Conservation (phyloP, 23 tunicate species). For the Phallusia fumigata region DNA sequence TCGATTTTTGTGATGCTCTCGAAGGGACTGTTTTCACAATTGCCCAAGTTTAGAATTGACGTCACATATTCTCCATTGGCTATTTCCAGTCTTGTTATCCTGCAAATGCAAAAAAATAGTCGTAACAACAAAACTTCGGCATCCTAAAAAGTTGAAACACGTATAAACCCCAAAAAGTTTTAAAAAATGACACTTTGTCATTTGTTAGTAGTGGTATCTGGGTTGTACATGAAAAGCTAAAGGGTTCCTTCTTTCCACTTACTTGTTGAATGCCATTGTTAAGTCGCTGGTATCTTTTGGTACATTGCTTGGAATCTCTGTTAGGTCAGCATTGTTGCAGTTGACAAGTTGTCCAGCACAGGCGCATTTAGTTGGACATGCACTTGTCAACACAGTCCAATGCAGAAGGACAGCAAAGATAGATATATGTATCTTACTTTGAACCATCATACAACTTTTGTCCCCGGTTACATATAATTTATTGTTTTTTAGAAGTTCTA, state of each 20-base stretch:
- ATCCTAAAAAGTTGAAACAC: no score
- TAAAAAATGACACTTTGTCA: no score
- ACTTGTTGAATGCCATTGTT: constrained; percentile 1
- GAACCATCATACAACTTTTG: no score
- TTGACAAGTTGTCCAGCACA: neutral
- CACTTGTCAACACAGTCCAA: neutral
- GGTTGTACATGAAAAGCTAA: no score
- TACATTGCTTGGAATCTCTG: constrained; percentile 7
- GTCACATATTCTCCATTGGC: constrained; percentile 1
- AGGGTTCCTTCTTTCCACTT: neutral
- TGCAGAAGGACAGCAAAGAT: no score
- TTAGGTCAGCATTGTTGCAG: constrained; percentile 5
- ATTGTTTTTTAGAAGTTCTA: no score
- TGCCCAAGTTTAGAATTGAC: neutral
- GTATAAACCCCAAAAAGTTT: no score
- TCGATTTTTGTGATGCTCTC: neutral
- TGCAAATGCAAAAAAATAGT: neutral
- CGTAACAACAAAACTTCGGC: constrained; percentile 14
- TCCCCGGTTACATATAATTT: no score
- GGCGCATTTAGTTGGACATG: constrained; percentile 13
- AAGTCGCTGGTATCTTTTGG: constrained; percentile 1
- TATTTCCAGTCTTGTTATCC: neutral
- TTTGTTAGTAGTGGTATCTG: no score
- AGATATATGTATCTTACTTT: no score
- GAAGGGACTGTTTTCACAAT: constrained; percentile 21